These are phyloP conservation scores for Pseudonaja textilis DNA, from an alignment of 2,113 vertebrate genomes.

Conservation along the genomic window DNA sequence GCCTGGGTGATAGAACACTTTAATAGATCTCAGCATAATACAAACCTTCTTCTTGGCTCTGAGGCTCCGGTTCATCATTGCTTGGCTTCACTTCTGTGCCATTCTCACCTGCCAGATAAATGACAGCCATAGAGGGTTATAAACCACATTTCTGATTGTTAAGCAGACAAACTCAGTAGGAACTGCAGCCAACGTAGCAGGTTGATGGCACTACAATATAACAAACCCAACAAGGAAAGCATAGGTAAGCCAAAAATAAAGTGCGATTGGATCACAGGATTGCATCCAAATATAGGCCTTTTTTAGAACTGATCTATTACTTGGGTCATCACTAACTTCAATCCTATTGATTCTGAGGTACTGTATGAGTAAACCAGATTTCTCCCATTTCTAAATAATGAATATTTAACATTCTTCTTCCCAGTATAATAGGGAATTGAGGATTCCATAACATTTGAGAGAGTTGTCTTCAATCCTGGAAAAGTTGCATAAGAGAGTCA, in stretches of 20 bases:
- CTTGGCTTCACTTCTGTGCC: constrained; percentile 51
- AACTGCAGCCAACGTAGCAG: constrained; percentile 56
- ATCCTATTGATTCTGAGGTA: neutral
- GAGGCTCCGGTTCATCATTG: constrained; percentile 43
- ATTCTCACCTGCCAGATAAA: constrained; percentile 59
- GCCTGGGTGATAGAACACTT: constrained; percentile 36
- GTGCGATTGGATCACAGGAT: constrained; percentile 18
- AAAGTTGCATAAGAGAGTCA: constrained; percentile 14
- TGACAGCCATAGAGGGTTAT: constrained; percentile 51
- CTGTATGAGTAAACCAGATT: neutral
- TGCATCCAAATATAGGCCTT: neutral
- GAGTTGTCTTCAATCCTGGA: constrained; percentile 30
- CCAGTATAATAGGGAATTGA: constrained; percentile 31
- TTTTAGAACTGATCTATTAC: neutral
- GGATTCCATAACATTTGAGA: constrained; percentile 31
- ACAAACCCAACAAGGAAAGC: constrained; percentile 43
- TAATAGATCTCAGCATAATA: constrained; percentile 57
- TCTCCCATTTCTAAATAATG: constrained; percentile 9
- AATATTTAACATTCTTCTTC: constrained; percentile 14
- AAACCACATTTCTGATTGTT: constrained; percentile 39
- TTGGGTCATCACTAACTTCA: neutral
- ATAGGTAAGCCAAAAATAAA: constrained; percentile 49
- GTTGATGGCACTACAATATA: fast-evolving
- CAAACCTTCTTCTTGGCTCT: constrained; percentile 69
- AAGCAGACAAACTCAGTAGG: constrained; percentile 50